Evolutionary conservation across 2,113 vertebrate species (phyloP), one percentile per base, ranked within the genome.

Genomic region (Gambusia holbrooki): DNA sequence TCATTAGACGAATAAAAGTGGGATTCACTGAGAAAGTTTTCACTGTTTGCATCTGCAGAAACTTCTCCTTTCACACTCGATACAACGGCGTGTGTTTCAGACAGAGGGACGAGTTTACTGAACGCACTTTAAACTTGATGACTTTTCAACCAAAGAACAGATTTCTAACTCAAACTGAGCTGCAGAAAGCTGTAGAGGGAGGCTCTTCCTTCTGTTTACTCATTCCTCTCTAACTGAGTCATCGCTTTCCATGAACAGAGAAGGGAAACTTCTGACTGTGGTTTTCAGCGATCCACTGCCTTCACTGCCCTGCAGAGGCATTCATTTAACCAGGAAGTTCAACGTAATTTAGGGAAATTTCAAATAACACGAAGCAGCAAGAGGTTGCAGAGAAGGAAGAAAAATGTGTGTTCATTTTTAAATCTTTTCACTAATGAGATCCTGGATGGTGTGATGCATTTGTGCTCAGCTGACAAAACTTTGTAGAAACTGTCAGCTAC

Each of bases 1-100:
- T 37, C 51, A 81, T 71, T 51, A 81, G 73, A 71, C 64, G 33
- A 51, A 58, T 68, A 71, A 83, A 93, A 90, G 74, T 84, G 77
- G 91, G 78, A 93, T 71, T 73, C 40, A 33, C 9, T 5, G 32
- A 63, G 27, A 73, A 64, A 5, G 35, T 54, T 73, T 3, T 60
- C 22, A 51, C 27, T 30, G 65, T 71, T 60, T 14, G 25, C 27
- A 0, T 27, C 27, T 8, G 48, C 74, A 83, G 48, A 66, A 1
- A 10, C 40, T 69, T 60, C 67, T 67, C 14, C 30, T 71, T 65
- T 81, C 37, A 71, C 13, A 78, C 27, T 29, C 29, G 32, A 42
- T 3, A 14, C 6, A 62, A 7, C 22, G 2, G 7, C 1, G 32
- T 4, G 32, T 35, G 22, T 69, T 32, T 27, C 1, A 3, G 4